Base-by-base conservation (phyloP, 92 coral and sea anemone species). In the Diadumene lineata region DNA sequence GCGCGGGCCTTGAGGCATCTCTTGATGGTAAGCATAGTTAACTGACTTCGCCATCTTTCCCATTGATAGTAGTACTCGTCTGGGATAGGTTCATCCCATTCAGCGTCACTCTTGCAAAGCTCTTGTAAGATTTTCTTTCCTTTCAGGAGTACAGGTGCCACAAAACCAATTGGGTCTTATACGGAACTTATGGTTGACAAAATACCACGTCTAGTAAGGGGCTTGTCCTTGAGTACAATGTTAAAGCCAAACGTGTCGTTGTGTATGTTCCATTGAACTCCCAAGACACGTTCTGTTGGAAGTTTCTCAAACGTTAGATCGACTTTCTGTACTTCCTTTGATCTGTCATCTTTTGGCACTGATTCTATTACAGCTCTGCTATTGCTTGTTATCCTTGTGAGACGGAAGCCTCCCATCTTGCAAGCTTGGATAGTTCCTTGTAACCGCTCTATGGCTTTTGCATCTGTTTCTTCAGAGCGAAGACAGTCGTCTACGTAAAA, bases 171-270 rank as follows among this genome's bases (percentile, higher is more conserved):
- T n/a, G n/a, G n/a, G n/a, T n/a, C n/a, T n/a, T n/a, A n/a, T n/a
- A n/a, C n/a, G n/a, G n/a, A n/a, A n/a, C n/a, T n/a, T n/a, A n/a
- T n/a, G n/a, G n/a, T n/a, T n/a, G n/a, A n/a, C n/a, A n/a, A n/a
- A n/a, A n/a, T n/a, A n/a, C n/a, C n/a, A n/a, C n/a, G n/a, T n/a
- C n/a, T n/a, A n/a, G n/a, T n/a, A n/a, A n/a, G n/a, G n/a, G n/a
- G n/a, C n/a, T n/a, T 80, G 64, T 80, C 79, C 51, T 53, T 80
- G n/a, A 80, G 85, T 25, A 51, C 33, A 23, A 80, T 72, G 19
- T 74, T 70, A n/a, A 80, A 72, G 60, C 85, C 79, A 18, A 72
- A 72, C 18, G 85, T 80, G 70, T 80, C 85, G 17, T 79, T 57
- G 29, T 79, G 78, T 33, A 77, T 77, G 60, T 64, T 57, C 69